These are phyloP conservation scores for Caenorhabditis japonica DNA, from an alignment of 2,888 invertebrate genomes.

Conservation along the genomic window DNA sequence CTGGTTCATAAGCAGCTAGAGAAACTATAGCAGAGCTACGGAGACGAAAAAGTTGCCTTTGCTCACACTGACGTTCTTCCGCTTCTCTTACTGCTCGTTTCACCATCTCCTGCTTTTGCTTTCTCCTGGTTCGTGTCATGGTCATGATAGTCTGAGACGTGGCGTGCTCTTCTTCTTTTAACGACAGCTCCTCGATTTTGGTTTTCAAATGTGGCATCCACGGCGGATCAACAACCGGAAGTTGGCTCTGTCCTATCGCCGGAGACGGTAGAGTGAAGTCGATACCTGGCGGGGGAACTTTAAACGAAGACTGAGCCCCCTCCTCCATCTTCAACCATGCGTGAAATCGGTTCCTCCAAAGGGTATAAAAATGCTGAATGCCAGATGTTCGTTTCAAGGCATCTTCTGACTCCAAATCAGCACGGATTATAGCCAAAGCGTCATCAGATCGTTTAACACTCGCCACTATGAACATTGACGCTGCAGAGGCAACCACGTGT, in stretches of 20 bases:
- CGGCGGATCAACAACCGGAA: constrained; percentile 86
- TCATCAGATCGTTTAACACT: constrained; percentile 92
- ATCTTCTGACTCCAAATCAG: constrained; percentile 88
- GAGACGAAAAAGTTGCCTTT: constrained; percentile 79
- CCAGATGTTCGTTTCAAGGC: constrained; percentile 88
- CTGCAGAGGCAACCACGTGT: constrained; percentile 81
- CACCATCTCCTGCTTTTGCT: constrained; percentile 98
- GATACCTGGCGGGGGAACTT: constrained; percentile 96
- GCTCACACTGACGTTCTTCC: constrained; percentile 85
- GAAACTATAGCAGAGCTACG: constrained; percentile 94
- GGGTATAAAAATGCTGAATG: constrained; percentile 87
- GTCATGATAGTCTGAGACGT: constrained; percentile 84
- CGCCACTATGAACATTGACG: constrained; percentile 90
- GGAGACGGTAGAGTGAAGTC: constrained; percentile 99
- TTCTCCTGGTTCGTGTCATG: constrained; percentile 97
- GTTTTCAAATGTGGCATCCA: constrained; percentile 98
- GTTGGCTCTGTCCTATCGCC: constrained; percentile 89
- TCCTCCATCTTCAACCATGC: constrained; percentile 99
- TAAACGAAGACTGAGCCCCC: constrained; percentile 92
- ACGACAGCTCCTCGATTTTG: constrained; percentile 97
- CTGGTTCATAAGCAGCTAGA: constrained; percentile 96
- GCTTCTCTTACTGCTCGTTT: constrained; percentile 93
- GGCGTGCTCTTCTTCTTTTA: constrained; percentile 89
- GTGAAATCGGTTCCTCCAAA: constrained; percentile 97
- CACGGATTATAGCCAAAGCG: constrained; percentile 90